Percentiles rank a stretch among this genome's conserved stretches.
Conservation (phyloP, 2,797 vertebrate species). For the Taenioides sp. region DNA sequence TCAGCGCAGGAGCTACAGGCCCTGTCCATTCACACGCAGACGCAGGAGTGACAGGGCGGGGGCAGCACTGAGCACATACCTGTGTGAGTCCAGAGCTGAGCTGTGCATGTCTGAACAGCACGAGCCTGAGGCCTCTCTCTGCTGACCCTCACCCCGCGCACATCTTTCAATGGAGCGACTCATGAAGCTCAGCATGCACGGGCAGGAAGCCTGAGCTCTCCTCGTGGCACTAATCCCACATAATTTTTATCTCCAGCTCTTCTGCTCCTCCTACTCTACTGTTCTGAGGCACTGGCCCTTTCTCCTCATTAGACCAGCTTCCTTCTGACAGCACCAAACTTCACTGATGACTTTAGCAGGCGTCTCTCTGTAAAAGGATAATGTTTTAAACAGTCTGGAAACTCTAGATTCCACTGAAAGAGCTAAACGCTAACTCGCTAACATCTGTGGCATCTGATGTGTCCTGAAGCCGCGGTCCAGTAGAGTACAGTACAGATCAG, state of each 20-base stretch:
- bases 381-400: constrained; percentile 45
- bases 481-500: constrained; percentile 13
- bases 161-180: constrained; percentile 57
- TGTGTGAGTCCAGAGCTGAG: too few species aligned
- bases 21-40: too few species aligned
- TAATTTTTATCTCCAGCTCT: constrained; percentile 35
- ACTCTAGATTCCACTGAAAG: constrained; percentile 38
- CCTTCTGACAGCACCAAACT: constrained; percentile 36
- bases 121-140: constrained; percentile 51
- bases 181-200: constrained; percentile 37
- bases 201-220: constrained; percentile 42
- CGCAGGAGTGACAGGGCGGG: too few species aligned
- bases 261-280: too few species aligned
- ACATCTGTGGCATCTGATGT: constrained; percentile 36
- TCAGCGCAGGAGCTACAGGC: too few species aligned
- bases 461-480: constrained; percentile 22
- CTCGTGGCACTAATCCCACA: constrained; percentile 19
- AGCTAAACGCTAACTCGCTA: constrained; percentile 24
- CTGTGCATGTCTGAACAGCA: constrained; percentile 36
- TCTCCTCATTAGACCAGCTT: constrained; percentile 13
- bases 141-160: constrained; percentile 54
- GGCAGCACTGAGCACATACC: too few species aligned
- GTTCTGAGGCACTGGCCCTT: too few species aligned
- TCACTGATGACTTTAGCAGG: constrained; percentile 52
- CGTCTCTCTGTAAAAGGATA: constrained; percentile 27